These are phyloP conservation scores for Cygnus buccinator DNA, from an alignment of 2,113 vertebrate genomes.

Conservation along the genomic window DNA sequence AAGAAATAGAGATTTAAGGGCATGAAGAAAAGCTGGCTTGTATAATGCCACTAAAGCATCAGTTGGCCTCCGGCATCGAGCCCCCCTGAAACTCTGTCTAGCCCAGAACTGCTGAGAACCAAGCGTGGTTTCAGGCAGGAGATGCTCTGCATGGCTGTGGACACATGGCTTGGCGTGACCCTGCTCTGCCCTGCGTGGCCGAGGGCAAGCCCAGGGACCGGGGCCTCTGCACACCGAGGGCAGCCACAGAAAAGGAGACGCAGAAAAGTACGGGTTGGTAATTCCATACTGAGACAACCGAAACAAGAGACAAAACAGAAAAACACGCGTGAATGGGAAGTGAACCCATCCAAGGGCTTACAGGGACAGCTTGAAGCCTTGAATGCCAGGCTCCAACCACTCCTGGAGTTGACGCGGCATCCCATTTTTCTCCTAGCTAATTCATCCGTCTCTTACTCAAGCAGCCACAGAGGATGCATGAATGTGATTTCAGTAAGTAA, in stretches of 20 bases:
- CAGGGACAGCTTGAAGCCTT: not conserved
- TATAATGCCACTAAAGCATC: not conserved
- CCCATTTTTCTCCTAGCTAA: not conserved
- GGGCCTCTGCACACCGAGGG: not conserved
- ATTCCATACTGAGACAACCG: not conserved
- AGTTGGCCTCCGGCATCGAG: not conserved
- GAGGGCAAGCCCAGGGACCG: not conserved
- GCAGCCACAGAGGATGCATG: accelerated
- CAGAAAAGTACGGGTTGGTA: not conserved
- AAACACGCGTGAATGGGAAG: accelerated
- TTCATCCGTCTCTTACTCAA: not conserved
- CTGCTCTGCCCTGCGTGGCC: accelerated
- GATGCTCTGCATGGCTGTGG: not conserved
- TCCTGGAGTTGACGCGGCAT: not conserved
- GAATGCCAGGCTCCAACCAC: not conserved
- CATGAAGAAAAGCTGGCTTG: not conserved
- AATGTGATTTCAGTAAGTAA: too few species aligned
- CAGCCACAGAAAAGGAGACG: accelerated
- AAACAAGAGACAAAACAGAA: not conserved
- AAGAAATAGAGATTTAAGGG: not conserved
- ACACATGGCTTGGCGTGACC: not conserved
- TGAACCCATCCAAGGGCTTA: not conserved
- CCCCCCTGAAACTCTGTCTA: not conserved
- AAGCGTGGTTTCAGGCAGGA: not conserved
- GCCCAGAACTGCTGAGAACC: not conserved